These are phyloP conservation scores for Hypocryptadius cinnamomeus DNA, from an alignment of 2,113 vertebrate species.

Conservation along the genomic window DNA sequence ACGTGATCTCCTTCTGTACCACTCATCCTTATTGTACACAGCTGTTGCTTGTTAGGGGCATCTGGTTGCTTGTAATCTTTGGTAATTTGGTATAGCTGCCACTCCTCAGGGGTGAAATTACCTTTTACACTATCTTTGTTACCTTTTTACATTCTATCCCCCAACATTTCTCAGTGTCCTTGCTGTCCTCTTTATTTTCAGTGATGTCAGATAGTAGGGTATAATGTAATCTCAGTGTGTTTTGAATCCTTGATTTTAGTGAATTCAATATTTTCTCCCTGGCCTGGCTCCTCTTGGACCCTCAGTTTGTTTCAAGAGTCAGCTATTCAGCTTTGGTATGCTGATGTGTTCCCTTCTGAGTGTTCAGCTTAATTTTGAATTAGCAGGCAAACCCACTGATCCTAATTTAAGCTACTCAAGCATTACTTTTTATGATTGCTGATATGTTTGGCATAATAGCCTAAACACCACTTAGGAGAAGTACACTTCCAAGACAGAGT, in stretches of 20 bases:
- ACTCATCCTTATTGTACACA: too few relatives aligned
- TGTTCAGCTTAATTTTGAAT: not conserved
- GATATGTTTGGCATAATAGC: not conserved
- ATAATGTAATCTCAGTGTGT: not conserved
- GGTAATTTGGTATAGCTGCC: too few relatives aligned
- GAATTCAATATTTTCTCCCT: not conserved
- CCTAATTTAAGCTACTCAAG: not conserved
- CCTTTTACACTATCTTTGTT: too few relatives aligned
- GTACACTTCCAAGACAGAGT: not conserved
- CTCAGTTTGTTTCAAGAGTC: not conserved
- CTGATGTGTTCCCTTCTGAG: not conserved
- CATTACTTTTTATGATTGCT: not conserved
- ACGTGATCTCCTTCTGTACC: too few relatives aligned
- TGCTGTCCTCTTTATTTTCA: not conserved
- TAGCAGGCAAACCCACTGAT: not conserved
- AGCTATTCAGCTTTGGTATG: not conserved
- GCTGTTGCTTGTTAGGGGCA: too few relatives aligned
- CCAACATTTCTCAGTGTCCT: fast-evolving
- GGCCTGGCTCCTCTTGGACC: not conserved
- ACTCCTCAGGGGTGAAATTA: too few relatives aligned
- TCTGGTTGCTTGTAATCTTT: too few relatives aligned
- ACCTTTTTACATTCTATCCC: too few relatives aligned
- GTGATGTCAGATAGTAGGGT: not conserved
- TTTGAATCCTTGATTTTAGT: not conserved
- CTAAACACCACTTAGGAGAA: not conserved